Percentiles rank a stretch among this genome's conserved stretches.
phyloP scores from a whole-genome alignment of 1,140 invertebrate species.

The Chironomus striatipennis region DNA sequence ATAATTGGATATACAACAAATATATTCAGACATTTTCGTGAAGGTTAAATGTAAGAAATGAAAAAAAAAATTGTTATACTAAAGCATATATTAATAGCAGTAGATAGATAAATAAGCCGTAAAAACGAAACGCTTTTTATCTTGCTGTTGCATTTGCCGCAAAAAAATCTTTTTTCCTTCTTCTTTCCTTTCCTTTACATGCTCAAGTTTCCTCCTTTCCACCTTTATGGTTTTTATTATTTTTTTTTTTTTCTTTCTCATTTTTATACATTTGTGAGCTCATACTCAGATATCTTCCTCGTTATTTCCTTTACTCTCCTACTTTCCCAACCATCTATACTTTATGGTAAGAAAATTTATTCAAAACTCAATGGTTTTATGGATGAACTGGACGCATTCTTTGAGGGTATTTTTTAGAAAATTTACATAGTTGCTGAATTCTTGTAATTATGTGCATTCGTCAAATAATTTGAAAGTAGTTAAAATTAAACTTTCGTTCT shows the following conservation, averaged over 20 bases:
- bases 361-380: too few relatives aligned
- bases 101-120: neutral
- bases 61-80: too few relatives aligned
- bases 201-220: neutral
- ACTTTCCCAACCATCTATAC: neutral
- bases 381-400: too few relatives aligned
- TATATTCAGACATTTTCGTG: neutral
- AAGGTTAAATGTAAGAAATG: neutral
- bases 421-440: too few relatives aligned
- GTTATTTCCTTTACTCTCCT: neutral
- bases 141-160: neutral
- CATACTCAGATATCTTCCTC: neutral
- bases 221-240: neutral
- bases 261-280: too few relatives aligned
- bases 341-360: too few relatives aligned
- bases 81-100: neutral
- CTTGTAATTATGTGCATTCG: too few relatives aligned
- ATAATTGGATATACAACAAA: too few relatives aligned
- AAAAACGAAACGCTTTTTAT: neutral
- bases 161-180: neutral
- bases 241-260: neutral
- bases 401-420: too few relatives aligned
- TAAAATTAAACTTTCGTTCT: too few relatives aligned
- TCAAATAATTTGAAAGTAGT: too few relatives aligned
- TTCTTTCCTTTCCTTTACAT: neutral